Percentiles rank a stretch among this genome's conserved stretches.
phyloP scores from a whole-genome alignment of 1,140 invertebrate genomes.

The Zaprionus inermis region DNA sequence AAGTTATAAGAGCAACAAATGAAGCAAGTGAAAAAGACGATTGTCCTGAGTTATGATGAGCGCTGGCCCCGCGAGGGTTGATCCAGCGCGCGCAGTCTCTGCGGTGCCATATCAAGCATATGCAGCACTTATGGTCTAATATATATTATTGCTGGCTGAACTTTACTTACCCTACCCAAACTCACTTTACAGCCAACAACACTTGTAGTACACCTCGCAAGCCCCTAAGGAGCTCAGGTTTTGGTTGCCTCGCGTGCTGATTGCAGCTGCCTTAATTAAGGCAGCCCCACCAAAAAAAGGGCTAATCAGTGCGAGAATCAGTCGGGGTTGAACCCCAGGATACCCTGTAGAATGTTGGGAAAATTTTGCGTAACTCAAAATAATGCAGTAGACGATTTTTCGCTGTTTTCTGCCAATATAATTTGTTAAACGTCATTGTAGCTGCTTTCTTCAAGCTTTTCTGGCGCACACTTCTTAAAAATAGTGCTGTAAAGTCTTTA shows the following conservation, averaged over 20 bases:
- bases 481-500: no score
- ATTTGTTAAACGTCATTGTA: no score
- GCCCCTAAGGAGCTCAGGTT: not conserved
- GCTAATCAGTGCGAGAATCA: slow-evolving; percentile 5
- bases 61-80: slow-evolving; percentile 27
- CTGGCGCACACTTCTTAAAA: no score
- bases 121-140: not conserved
- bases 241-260: not conserved
- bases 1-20: slow-evolving; percentile 61
- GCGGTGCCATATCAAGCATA: not conserved
- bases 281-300: slow-evolving; percentile 3
- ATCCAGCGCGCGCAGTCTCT: not conserved
- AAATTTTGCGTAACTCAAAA: no score
- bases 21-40: slow-evolving; percentile 70
- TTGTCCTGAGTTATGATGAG: slow-evolving; percentile 63
- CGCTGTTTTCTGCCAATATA: no score
- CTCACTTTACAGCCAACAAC: not conserved
- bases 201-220: not conserved
- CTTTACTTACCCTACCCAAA: no score
- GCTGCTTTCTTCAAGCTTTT: no score
- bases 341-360: slow-evolving; percentile 8
- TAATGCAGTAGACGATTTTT: no score
- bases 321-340: not conserved
- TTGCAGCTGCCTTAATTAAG: slow-evolving; percentile 23
- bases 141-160: not conserved